A percentile compares a stretch with the other conserved stretches of the same genome.
Evolutionary conservation across 2,113 vertebrate genomes (phyloP).

Genomic region (Hemichromis elongatus): DNA sequence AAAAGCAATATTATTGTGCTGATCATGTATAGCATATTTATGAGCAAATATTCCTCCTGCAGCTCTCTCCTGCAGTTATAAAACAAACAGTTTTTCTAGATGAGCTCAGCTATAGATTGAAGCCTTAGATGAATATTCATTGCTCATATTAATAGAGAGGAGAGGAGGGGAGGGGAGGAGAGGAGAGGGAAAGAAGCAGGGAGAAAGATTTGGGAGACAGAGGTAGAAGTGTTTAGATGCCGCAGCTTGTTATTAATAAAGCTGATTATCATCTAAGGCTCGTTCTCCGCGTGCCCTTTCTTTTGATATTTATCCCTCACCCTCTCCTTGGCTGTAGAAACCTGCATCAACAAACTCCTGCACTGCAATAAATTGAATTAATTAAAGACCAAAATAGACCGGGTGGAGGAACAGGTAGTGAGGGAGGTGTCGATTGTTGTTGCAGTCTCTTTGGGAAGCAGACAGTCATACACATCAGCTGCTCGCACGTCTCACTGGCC

Average conservation of each 20-base stretch:
- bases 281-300: constrained; percentile 21
- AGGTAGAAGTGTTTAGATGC: not conserved
- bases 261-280: constrained; percentile 32
- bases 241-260: constrained; percentile 33
- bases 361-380: not conserved
- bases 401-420: not conserved
- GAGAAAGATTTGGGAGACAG: not conserved
- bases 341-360: not conserved
- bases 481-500: constrained; percentile 28
- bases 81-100: constrained; percentile 30
- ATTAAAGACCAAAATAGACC: constrained; percentile 12
- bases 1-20: not conserved
- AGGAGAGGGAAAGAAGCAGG: not conserved
- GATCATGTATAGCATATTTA: constrained; percentile 26
- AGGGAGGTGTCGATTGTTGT: not conserved
- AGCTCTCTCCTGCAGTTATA: constrained; percentile 15
- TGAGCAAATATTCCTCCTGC: constrained; percentile 27
- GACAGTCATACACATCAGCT: constrained; percentile 27
- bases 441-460: constrained; percentile 7
- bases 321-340: constrained; percentile 1
- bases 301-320: constrained; percentile 20
- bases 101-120: constrained; percentile 58
- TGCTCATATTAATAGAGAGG: constrained; percentile 6
- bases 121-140: constrained; percentile 53
- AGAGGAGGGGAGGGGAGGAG: not conserved